Evolutionary conservation across 1,140 invertebrate genomes (phyloP).

Genomic region (Colletes gigas): DNA sequence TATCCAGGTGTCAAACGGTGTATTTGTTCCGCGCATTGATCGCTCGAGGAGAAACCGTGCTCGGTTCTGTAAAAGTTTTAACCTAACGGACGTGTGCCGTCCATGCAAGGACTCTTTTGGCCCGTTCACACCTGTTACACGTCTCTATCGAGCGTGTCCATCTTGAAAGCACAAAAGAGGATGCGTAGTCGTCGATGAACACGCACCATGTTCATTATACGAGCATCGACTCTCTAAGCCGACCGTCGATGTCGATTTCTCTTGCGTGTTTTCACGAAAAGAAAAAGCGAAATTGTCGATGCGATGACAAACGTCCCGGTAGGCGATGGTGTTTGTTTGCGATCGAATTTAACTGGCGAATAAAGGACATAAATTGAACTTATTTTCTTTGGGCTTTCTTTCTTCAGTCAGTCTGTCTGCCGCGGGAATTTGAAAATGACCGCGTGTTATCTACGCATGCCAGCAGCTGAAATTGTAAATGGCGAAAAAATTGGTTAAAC

Average conservation of each 20-base stretch:
- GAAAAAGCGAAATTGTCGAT: too few relatives aligned
- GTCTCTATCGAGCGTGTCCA: constrained; percentile 58
- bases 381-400: too few relatives aligned
- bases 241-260: not conserved
- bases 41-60: not conserved
- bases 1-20: constrained; percentile 66
- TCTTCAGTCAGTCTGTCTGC: too few relatives aligned
- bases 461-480: too few relatives aligned
- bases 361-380: too few relatives aligned
- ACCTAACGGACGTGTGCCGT: constrained; percentile 19
- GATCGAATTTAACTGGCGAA: too few relatives aligned
- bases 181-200: constrained; percentile 39
- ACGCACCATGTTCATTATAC: constrained; percentile 55
- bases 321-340: too few relatives aligned
- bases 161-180: constrained; percentile 27
- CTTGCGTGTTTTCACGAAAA: too few relatives aligned
- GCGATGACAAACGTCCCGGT: too few relatives aligned
- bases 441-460: too few relatives aligned
- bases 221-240: constrained; percentile 27
- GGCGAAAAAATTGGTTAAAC: not conserved
- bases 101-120: not conserved
- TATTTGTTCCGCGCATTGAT: constrained; percentile 52
- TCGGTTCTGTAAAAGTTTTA: constrained; percentile 15
- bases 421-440: too few relatives aligned
- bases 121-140: constrained; percentile 52